These are phyloP conservation scores for Diarsia brunnea DNA, from an alignment of 2,888 invertebrate species.

Conservation along the genomic window DNA sequence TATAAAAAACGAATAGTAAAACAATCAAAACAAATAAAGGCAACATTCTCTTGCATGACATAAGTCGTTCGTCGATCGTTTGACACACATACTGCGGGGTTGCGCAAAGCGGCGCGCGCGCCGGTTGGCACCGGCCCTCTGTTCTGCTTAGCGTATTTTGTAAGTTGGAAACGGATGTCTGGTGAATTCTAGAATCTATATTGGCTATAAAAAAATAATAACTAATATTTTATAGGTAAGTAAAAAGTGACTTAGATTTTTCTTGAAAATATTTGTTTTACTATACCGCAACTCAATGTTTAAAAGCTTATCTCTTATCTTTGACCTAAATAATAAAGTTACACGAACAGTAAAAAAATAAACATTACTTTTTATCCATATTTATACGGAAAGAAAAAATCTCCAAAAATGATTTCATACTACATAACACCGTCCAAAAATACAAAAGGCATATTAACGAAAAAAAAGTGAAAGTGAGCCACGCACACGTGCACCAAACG, in stretches of 20 bases:
- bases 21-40: constrained; percentile 67
- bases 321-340: not conserved
- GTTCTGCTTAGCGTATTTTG: constrained; percentile 73
- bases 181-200: constrained; percentile 68
- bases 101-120: constrained; percentile 79
- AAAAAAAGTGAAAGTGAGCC: constrained; percentile 88
- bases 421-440: constrained; percentile 84
- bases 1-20: constrained; percentile 39
- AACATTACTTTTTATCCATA: not conserved
- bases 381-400: constrained; percentile 5
- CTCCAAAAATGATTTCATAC: constrained; percentile 58
- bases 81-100: constrained; percentile 83
- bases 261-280: not conserved
- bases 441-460: constrained; percentile 88
- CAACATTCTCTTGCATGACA: constrained; percentile 78
- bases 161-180: constrained; percentile 74
- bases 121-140: constrained; percentile 77
- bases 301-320: not conserved
- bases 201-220: constrained; percentile 43
- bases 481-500: constrained; percentile 64
- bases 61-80: constrained; percentile 79
- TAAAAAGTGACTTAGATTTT: constrained; percentile 8
- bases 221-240: constrained; percentile 1
- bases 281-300: no score
- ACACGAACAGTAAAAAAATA: not conserved